phyloP scores from a whole-genome alignment of 2,113 vertebrate genomes.

The Helogale parvula region DNA sequence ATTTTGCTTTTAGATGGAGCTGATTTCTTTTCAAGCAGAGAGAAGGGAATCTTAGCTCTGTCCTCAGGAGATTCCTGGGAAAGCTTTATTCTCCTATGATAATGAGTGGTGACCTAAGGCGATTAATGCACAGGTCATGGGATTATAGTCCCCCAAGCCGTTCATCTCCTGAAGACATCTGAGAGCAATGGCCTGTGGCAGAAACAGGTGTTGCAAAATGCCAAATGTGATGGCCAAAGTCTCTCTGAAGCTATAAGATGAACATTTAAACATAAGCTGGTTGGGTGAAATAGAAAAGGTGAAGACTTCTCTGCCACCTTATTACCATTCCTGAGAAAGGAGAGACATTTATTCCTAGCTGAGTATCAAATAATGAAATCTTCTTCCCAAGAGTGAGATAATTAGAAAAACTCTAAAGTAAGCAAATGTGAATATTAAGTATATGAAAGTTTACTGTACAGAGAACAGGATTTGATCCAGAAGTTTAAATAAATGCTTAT shows the following conservation, averaged over 20 bases:
- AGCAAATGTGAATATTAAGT: background rate
- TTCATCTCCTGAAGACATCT: slow-evolving; percentile 31
- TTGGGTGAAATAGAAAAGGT: background rate
- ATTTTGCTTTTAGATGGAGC: background rate
- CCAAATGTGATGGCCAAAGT: background rate
- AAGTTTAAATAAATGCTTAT: background rate
- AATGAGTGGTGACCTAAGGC: slow-evolving; percentile 1
- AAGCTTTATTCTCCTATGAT: background rate
- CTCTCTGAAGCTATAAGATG: background rate
- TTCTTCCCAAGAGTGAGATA: background rate
- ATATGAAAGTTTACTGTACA: background rate
- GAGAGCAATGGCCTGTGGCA: slow-evolving; percentile 16
- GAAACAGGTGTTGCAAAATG: slow-evolving; percentile 24
- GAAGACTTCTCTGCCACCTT: background rate
- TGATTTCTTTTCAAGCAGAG: background rate
- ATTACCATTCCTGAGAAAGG: background rate
- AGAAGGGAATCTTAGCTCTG: background rate
- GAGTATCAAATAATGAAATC: slow-evolving; percentile 37
- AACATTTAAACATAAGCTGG: background rate
- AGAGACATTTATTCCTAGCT: background rate
- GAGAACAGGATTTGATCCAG: background rate
- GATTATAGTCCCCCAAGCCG: slow-evolving; percentile 37
- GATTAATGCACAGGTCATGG: slow-evolving; percentile 5
- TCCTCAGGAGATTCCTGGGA: background rate
- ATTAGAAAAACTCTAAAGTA: slow-evolving; percentile 43